Evolutionary conservation across 2,888 invertebrate genomes (phyloP).

Genomic region (Scelioninae gen. 1): DNA sequence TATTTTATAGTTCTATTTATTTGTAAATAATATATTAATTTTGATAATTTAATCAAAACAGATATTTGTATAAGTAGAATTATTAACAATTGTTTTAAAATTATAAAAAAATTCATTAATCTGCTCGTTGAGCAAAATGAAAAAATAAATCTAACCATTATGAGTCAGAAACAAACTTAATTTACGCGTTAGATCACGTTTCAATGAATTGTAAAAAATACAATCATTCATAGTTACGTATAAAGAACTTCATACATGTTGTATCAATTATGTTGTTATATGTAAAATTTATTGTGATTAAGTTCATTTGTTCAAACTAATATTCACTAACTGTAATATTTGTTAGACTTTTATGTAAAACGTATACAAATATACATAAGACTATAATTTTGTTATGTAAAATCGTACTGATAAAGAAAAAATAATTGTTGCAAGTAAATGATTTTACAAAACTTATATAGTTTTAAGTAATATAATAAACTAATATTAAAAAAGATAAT

Average conservation of each 20-base stretch:
- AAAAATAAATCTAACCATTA: slow-evolving; percentile 1
- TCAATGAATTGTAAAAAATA: slow-evolving; percentile 13
- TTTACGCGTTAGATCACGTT: slow-evolving; percentile 13
- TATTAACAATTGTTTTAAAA: neutral
- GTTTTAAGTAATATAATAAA: too few relatives aligned
- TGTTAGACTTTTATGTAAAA: too few relatives aligned
- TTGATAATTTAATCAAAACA: too few relatives aligned
- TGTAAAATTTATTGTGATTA: neutral
- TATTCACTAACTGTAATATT: too few relatives aligned
- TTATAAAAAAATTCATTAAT: neutral
- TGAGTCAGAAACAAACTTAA: slow-evolving; percentile 10
- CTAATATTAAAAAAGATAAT: too few relatives aligned
- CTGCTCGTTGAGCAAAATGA: neutral
- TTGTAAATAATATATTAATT: neutral
- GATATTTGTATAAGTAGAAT: too few relatives aligned
- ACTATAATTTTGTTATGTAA: too few relatives aligned
- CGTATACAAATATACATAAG: too few relatives aligned
- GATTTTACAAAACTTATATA: too few relatives aligned
- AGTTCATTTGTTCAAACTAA: too few relatives aligned
- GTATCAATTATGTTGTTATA: slow-evolving; percentile 4
- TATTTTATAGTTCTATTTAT: neutral
- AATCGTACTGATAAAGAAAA: too few relatives aligned
- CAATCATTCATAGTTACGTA: slow-evolving; percentile 2
- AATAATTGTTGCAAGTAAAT: too few relatives aligned
- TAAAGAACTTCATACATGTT: slow-evolving; percentile 7